Conservation (phyloP, 2,888 invertebrate genomes). For the Nemotelus pantherinus region DNA sequence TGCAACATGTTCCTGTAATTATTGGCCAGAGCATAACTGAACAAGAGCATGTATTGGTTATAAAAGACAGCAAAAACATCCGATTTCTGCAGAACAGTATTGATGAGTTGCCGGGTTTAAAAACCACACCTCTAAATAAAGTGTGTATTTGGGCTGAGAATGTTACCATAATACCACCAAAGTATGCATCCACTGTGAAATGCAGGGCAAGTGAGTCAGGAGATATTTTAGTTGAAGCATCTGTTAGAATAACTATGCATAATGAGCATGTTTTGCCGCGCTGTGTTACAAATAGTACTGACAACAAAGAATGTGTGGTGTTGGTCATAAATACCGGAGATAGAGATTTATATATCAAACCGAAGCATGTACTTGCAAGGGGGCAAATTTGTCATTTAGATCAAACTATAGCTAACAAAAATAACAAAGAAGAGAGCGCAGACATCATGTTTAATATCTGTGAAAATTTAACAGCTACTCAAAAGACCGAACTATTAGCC, state of each 20-base stretch:
- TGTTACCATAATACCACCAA: slow-evolving; percentile 2
- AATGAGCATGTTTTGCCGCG: not conserved
- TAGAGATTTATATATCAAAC: slow-evolving; percentile 1
- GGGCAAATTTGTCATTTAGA: not conserved
- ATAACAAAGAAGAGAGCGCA: too few relatives aligned
- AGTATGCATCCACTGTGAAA: not conserved
- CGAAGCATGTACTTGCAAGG: slow-evolving; percentile 2
- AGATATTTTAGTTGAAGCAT: not conserved
- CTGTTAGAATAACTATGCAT: not conserved
- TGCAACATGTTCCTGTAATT: not conserved
- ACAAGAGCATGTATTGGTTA: not conserved
- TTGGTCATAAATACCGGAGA: not conserved
- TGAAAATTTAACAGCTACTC: not conserved
- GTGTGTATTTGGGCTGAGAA: slow-evolving; percentile 10
- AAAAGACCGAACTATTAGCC: not conserved
- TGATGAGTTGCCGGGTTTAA: not conserved
- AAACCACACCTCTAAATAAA: not conserved
- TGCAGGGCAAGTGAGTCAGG: not conserved
- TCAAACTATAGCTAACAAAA: too few relatives aligned
- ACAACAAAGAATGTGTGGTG: not conserved
- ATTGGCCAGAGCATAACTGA: not conserved
- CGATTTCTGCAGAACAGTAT: not conserved
- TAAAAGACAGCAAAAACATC: not conserved
- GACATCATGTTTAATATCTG: too few relatives aligned
- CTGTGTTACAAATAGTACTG: not conserved